phyloP scores from a whole-genome alignment of 2,888 invertebrate species.

The Yponomeuta cagnagella region DNA sequence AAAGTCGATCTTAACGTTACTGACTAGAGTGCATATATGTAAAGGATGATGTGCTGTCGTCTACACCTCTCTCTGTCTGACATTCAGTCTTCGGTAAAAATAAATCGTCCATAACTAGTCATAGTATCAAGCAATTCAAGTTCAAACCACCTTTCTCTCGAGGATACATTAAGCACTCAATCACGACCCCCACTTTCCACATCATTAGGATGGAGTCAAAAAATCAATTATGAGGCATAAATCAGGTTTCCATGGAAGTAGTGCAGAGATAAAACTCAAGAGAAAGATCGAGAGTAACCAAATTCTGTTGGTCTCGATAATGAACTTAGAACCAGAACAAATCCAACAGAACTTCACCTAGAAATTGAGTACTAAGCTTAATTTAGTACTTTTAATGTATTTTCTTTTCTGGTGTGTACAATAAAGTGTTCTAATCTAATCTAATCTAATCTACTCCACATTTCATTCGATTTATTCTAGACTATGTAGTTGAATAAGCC shows the following conservation, averaged over 20 bases:
- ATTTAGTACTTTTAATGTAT: no score
- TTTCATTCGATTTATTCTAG: no score
- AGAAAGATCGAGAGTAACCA: slow-evolving; percentile 11
- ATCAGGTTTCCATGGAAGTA: slow-evolving; percentile 34
- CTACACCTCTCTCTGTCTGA: not conserved
- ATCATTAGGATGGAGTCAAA: slow-evolving; percentile 19
- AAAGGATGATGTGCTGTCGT: not conserved
- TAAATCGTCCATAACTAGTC: not conserved
- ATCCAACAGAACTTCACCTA: not conserved
- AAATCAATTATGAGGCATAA: slow-evolving; percentile 36
- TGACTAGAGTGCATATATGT: no score
- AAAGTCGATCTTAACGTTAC: no score
- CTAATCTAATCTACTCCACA: no score
- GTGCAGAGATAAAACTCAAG: slow-evolving; percentile 24
- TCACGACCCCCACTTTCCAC: slow-evolving; percentile 3
- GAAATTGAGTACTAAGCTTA: not conserved
- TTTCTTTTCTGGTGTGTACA: no score
- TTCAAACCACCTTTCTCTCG: slow-evolving; percentile 3
- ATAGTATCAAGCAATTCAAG: not conserved
- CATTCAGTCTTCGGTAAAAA: not conserved
- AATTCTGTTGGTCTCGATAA: slow-evolving; percentile 8
- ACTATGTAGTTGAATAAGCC: no score
- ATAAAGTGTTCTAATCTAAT: no score
- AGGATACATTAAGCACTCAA: not conserved
- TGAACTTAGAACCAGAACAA: not conserved